Base-by-base conservation (phyloP, 2,113 vertebrate species). In the Rhodinocichla rosea region DNA sequence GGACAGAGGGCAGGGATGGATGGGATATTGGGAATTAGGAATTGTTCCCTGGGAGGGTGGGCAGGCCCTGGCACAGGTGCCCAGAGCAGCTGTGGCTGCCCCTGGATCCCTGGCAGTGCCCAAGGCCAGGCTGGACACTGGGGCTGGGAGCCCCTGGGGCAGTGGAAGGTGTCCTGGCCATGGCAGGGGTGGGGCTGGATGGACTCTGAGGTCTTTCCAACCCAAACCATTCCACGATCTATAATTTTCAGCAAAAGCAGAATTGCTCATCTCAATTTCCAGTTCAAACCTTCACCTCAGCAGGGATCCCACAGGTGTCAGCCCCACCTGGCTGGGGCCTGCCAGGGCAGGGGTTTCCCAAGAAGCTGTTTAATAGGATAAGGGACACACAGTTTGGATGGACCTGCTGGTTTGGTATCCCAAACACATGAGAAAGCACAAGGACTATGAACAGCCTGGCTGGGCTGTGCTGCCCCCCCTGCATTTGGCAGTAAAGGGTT, bases 131-230 rank as follows among this genome's bases (percentile, higher is more conserved):
- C 0, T 76, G 83, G 71, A 42, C 20, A 42, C 1, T 7, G 39
- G 39, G 47, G 8, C 3, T 56, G 0, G 0, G 59, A 39, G 14
- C 44, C 6, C 19, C 44, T 77, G 45, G 55, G 64, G 10, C 15
- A 45, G 47, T 20, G 55, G 47, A 0, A 87, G 44, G 37, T 33
- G 73, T 59, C 83, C 53, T 63, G 59, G 44, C 44, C 73, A 52
- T 32, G 63, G 71, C 37, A 27, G 53, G 69, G 44, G 7, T 27
- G 32, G 15, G 0, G 1, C 6, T 21, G 55, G 56, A 0, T 47
- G 74, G 3, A 10, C 0, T 79, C 63, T 71, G 4, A 49, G 24
- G 1, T 30, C 64, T 1, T 13, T 20, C 16, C 56, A 47, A 30
- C 40, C 30, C 56, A 79, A 79, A 30, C 6, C 24, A 6, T 56